Conservation (phyloP, 2,888 invertebrate genomes). For the Trissolcus brochymenae region DNA sequence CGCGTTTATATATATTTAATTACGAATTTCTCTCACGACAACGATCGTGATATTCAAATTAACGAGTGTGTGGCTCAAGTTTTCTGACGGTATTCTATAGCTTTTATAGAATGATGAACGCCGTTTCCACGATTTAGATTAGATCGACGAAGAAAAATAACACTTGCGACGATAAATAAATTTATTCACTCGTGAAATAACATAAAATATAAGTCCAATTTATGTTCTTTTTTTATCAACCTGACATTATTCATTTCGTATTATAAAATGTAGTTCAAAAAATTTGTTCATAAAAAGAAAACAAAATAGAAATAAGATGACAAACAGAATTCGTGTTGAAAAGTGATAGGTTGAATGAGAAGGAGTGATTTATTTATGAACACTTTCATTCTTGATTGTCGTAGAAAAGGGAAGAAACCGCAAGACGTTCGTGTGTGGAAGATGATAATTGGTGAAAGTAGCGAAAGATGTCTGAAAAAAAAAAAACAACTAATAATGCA, state of each 20-base stretch:
- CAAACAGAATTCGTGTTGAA: too few relatives aligned
- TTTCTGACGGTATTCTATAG: slow-evolving; percentile 29
- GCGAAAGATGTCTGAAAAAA: slow-evolving; percentile 14
- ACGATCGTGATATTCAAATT: slow-evolving; percentile 41
- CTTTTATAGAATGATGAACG: slow-evolving; percentile 38
- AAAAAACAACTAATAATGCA: too few relatives aligned
- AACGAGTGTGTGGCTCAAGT: slow-evolving; percentile 15
- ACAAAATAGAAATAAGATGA: too few relatives aligned
- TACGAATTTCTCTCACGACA: slow-evolving; percentile 41
- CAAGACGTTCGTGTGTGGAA: slow-evolving; percentile 8
- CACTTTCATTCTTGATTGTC: slow-evolving; percentile 23
- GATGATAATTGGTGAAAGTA: slow-evolving; percentile 58
- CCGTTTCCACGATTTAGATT: slow-evolving; percentile 36
- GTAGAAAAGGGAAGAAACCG: slow-evolving; percentile 44
- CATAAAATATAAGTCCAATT: too few relatives aligned
- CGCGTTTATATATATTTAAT: slow-evolving; percentile 40
- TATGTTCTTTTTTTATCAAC: too few relatives aligned
- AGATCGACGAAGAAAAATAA: slow-evolving; percentile 7
- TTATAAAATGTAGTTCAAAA: too few relatives aligned
- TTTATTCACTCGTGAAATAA: slow-evolving; percentile 6
- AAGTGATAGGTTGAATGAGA: background rate
- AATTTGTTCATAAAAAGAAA: too few relatives aligned
- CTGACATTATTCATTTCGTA: too few relatives aligned
- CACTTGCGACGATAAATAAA: too few relatives aligned
- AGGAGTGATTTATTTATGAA: background rate